phyloP scores from a whole-genome alignment of 2,113 vertebrate genomes.

The Dipodomys merriami region DNA sequence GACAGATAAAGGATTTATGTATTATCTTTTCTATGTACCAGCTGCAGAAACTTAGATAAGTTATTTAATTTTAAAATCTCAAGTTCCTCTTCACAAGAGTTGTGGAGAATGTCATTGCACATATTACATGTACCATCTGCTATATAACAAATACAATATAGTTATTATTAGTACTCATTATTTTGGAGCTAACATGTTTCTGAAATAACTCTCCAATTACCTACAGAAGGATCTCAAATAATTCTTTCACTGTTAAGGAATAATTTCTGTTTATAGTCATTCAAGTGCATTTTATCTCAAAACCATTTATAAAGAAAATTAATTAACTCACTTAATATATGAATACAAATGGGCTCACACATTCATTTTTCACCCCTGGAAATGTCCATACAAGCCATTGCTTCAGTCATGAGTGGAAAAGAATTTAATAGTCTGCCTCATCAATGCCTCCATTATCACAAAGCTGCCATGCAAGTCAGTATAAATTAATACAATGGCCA shows the following conservation, averaged over 20 bases:
- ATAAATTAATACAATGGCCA: constrained; percentile 56
- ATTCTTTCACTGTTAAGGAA: constrained; percentile 41
- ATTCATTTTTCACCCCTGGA: constrained; percentile 58
- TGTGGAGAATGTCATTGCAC: neutral
- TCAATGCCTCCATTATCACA: constrained; percentile 67
- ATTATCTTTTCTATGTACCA: neutral
- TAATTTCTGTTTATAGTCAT: constrained; percentile 57
- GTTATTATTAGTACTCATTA: constrained; percentile 27
- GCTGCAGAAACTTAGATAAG: neutral
- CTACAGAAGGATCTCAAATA: neutral
- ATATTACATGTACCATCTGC: neutral
- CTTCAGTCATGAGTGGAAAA: constrained; percentile 56
- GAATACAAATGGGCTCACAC: constrained; percentile 30
- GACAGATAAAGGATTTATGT: neutral
- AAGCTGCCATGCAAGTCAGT: constrained; percentile 58
- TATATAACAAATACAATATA: neutral
- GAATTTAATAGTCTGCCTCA: constrained; percentile 59
- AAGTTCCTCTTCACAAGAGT: neutral
- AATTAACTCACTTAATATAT: constrained; percentile 53
- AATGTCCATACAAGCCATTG: constrained; percentile 27
- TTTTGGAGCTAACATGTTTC: constrained; percentile 9
- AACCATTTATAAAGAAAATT: constrained; percentile 50
- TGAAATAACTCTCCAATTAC: constrained; percentile 14
- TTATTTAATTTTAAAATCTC: constrained; percentile 16
- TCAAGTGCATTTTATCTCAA: constrained; percentile 51